phyloP scores from a whole-genome alignment of 2,113 vertebrate species.

The Hydrochoerus hydrochaeris region DNA sequence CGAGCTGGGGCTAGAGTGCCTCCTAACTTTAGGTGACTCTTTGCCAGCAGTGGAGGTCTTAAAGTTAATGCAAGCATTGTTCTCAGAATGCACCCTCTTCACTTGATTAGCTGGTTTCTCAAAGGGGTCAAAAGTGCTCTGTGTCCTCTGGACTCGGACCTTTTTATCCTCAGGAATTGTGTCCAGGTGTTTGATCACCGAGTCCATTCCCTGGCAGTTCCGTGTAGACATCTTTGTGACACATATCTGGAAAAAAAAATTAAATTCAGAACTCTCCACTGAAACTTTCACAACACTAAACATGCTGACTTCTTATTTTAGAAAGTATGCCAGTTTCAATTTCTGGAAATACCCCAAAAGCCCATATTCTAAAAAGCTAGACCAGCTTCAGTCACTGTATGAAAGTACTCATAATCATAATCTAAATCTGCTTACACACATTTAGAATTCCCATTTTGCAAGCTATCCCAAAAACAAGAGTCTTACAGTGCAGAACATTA shows the following conservation, averaged over 20 bases:
- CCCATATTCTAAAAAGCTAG: not conserved
- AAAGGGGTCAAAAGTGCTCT: conserved; percentile 96
- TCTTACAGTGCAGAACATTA: too few species aligned
- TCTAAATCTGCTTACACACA: not conserved
- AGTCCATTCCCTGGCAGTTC: conserved; percentile 97
- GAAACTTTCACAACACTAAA: not conserved
- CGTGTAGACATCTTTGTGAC: conserved; percentile 99
- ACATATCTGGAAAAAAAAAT: conserved; percentile 92
- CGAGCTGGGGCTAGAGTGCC: conserved; percentile 97
- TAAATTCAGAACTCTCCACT: not conserved
- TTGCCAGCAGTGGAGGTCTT: conserved; percentile 92
- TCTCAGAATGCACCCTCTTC: conserved; percentile 97
- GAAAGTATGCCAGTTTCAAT: not conserved
- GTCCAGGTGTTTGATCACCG: conserved; percentile 96
- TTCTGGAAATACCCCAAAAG: conserved; percentile 2
- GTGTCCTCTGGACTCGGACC: conserved; percentile 96
- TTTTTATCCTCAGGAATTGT: conserved; percentile 99
- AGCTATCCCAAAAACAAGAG: not conserved
- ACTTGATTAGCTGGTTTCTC: conserved; percentile 96
- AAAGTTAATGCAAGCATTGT: conserved; percentile 97
- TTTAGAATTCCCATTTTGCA: not conserved
- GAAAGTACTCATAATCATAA: not conserved
- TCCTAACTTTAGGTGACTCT: conserved; percentile 95
- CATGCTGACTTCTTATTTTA: not conserved
- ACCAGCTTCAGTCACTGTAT: not conserved